A percentile compares a stretch with the other conserved stretches of the same genome.
These are phyloP conservation scores for Deroplatys truncata DNA, from an alignment of 2,888 invertebrate genomes.

Conservation along the genomic window DNA sequence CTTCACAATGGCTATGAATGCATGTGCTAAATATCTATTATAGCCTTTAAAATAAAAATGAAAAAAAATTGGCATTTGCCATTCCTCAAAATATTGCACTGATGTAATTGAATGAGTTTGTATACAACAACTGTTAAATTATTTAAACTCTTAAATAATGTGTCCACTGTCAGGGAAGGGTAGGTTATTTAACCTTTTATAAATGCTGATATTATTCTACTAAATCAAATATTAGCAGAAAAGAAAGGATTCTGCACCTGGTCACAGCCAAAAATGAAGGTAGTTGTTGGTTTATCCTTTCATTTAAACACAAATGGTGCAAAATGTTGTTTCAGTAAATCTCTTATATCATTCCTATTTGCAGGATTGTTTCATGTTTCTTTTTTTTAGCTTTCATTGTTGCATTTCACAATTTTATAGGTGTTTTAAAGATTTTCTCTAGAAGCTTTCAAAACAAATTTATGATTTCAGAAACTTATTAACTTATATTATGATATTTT, in stretches of 20 bases:
- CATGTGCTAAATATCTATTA: neutral
- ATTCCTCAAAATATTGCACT: neutral
- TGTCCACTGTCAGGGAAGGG: neutral
- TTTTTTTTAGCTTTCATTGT: no score
- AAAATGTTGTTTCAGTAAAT: no score
- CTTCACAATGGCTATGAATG: neutral
- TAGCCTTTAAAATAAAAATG: no score
- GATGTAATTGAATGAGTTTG: neutral
- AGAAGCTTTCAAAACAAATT: no score
- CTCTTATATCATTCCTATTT: no score
- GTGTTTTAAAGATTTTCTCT: no score
- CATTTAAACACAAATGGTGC: no score
- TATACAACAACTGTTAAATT: neutral
- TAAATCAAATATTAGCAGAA: neutral
- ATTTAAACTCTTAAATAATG: neutral
- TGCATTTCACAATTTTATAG: no score
- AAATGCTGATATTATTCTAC: neutral
- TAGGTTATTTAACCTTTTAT: neutral
- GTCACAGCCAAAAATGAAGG: neutral
- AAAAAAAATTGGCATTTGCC: neutral
- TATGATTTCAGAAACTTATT: no score
- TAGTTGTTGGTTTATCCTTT: neutral
- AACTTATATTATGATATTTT: no score
- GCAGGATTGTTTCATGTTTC: no score
- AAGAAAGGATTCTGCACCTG: neutral